A percentile compares a stretch with the other conserved stretches of the same genome.
Evolutionary conservation across 1,140 invertebrate genomes (phyloP).

Genomic region (Ruditapes philippinarum): DNA sequence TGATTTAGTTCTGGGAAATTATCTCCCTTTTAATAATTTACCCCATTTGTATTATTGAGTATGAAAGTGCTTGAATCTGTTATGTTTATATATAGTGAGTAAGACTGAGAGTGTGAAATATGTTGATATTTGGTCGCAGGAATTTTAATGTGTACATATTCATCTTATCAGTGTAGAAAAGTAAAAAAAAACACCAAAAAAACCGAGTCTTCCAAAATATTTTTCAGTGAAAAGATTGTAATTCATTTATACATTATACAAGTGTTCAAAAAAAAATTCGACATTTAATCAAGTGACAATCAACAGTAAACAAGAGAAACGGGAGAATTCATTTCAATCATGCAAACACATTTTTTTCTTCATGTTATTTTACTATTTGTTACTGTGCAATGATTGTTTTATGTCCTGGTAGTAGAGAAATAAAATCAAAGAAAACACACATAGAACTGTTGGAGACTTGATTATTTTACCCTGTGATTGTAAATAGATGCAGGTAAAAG

Average conservation of each 20-base stretch:
- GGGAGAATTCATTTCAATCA: not conserved
- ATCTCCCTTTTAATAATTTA: too few species aligned
- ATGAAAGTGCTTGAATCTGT: not conserved
- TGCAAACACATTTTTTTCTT: not conserved
- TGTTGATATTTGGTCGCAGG: too few species aligned
- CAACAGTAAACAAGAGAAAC: not conserved
- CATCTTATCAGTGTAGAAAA: too few species aligned
- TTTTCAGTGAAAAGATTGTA: not conserved
- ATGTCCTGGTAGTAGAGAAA: constrained; percentile 30
- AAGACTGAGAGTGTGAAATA: not conserved
- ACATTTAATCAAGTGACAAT: constrained; percentile 29
- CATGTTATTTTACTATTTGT: constrained; percentile 26
- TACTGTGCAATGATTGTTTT: constrained; percentile 51
- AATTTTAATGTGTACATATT: too few species aligned
- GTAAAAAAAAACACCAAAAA: too few species aligned
- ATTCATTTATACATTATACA: not conserved
- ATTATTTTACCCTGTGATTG: constrained; percentile 16
- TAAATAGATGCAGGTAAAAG: too few species aligned
- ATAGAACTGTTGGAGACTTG: too few species aligned
- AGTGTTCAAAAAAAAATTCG: not conserved
- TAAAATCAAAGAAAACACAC: constrained; percentile 10
- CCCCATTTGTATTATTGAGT: not conserved
- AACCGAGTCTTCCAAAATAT: constrained; percentile 14
- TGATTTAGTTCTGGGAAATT: too few species aligned
- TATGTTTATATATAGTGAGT: not conserved